Conservation (phyloP, 2,888 invertebrate genomes). For the Chironomus tentans region DNA sequence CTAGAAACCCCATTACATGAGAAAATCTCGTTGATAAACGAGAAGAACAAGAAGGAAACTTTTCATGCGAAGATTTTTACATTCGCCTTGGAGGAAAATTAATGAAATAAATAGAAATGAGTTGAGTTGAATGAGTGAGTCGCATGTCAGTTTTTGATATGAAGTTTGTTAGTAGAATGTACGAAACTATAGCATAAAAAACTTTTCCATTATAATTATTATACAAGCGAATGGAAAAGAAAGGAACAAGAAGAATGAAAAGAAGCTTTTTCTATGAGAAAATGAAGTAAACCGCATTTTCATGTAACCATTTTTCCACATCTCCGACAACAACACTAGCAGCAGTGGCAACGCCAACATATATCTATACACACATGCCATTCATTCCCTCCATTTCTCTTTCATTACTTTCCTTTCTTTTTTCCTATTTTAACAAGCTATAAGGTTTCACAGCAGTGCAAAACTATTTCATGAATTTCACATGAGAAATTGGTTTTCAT, state of each 20-base stretch:
- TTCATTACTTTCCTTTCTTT: background rate
- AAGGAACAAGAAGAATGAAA: background rate
- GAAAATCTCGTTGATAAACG: background rate
- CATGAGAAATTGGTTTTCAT: constrained; percentile 24
- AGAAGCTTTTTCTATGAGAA: background rate
- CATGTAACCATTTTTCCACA: background rate
- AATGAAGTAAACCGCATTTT: background rate
- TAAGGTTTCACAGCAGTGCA: background rate
- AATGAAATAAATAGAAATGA: background rate
- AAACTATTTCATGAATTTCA: constrained; percentile 25
- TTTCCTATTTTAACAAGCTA: background rate
- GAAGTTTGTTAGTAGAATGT: background rate
- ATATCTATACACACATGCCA: background rate
- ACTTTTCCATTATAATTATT: constrained; percentile 21
- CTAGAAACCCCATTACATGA: no score
- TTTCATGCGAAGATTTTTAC: background rate
- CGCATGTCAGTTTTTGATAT: background rate
- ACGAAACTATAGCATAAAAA: background rate
- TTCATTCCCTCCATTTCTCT: background rate
- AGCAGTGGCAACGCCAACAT: no score
- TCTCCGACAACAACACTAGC: background rate
- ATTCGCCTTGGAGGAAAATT: background rate
- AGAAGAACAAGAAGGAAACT: background rate
- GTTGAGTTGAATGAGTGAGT: background rate
- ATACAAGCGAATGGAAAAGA: background rate